A percentile compares a stretch with the other conserved stretches of the same genome.
Evolutionary conservation across 2,797 vertebrate species (phyloP).

Genomic region (Crenichthys baileyi): DNA sequence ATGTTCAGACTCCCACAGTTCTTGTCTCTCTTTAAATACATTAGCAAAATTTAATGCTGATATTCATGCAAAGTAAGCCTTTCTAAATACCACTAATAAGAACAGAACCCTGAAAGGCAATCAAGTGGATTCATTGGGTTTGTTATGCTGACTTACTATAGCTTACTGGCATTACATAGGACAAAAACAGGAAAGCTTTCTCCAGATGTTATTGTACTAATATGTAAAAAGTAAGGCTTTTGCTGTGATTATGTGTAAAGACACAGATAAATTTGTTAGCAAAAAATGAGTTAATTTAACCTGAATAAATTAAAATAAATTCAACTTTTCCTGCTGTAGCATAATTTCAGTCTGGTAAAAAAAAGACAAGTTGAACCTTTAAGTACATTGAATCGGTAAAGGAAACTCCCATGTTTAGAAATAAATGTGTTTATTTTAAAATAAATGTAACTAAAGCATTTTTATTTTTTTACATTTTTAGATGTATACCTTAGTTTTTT

Average conservation of each 20-base stretch:
- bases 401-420: too few relatives aligned
- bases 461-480: too few relatives aligned
- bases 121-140: background rate
- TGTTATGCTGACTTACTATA: background rate
- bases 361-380: background rate
- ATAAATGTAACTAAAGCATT: background rate
- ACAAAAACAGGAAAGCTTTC: background rate
- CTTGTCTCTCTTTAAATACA: background rate
- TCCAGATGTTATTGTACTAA: background rate
- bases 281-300: too few relatives aligned
- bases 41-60: background rate
- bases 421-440: too few relatives aligned
- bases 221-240: background rate
- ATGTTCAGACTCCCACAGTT: background rate
- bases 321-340: background rate
- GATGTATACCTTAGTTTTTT: background rate
- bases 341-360: background rate
- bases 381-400: background rate
- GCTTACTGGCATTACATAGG: background rate
- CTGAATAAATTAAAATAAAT: background rate
- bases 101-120: background rate
- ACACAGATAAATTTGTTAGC: background rate
- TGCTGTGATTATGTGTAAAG: background rate
- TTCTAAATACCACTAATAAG: background rate
- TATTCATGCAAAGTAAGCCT: slow-evolving; percentile 2